phyloP scores from a whole-genome alignment of 2,797 vertebrate species.

The Sandelia bainsii region DNA sequence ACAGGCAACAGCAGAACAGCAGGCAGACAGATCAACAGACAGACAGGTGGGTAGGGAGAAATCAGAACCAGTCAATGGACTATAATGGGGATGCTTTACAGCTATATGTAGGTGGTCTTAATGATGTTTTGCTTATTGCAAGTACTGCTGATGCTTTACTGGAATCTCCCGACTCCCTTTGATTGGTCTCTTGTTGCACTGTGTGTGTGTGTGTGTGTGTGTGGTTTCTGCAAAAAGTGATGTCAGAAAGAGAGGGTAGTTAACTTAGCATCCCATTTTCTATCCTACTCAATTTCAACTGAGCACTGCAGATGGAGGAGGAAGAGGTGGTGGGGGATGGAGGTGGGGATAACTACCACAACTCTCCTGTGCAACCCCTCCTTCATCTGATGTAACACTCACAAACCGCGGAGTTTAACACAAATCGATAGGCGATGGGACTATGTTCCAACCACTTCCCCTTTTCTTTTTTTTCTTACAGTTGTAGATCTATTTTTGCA shows the following conservation, averaged over 20 bases:
- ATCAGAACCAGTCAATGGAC: conserved; percentile 33
- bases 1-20: background rate
- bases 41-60: conserved; percentile 23
- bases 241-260: conserved; percentile 46
- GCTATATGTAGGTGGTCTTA: conserved; percentile 53
- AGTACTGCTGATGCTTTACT: conserved; percentile 23
- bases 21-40: background rate
- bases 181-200: conserved; percentile 24
- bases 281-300: conserved; percentile 57
- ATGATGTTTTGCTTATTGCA: conserved; percentile 60
- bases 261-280: conserved; percentile 53
- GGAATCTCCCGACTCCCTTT: conserved; percentile 36
- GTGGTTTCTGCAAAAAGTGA: conserved; percentile 30
- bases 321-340: background rate
- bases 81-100: conserved; percentile 56
- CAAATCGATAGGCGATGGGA: conserved; percentile 39
- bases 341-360: conserved; percentile 39
- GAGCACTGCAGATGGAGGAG: conserved; percentile 71
- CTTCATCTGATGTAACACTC: conserved; percentile 61
- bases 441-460: conserved; percentile 24
- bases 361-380: conserved; percentile 21
- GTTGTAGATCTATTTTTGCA: conserved; percentile 1
- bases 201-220: conserved; percentile 13
- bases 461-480: background rate
- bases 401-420: conserved; percentile 42